Conservation (phyloP, 2,113 vertebrate species). For the Helogale parvula region DNA sequence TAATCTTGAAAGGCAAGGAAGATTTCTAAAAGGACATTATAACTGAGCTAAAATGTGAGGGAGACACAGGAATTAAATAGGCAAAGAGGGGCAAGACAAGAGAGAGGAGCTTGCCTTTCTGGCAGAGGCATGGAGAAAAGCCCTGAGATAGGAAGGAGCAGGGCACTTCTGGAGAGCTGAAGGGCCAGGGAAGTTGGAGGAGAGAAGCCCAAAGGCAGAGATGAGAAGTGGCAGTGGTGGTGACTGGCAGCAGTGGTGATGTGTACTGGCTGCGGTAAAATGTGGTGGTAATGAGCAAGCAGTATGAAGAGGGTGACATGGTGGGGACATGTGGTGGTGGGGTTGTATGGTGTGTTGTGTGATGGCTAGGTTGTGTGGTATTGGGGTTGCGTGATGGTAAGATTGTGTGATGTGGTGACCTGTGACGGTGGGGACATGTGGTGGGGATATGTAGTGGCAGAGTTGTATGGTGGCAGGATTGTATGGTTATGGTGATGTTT, state of each 20-base stretch:
- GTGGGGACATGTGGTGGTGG: background rate
- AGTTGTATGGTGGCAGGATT: background rate
- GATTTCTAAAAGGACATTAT: background rate
- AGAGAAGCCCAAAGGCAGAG: background rate
- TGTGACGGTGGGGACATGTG: too few relatives aligned
- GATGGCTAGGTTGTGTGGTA: background rate
- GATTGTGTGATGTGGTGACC: background rate
- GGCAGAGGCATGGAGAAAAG: background rate
- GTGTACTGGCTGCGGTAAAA: too few relatives aligned
- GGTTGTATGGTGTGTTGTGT: background rate
- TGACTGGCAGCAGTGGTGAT: background rate
- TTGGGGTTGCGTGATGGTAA: too few relatives aligned
- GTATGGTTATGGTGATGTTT: background rate
- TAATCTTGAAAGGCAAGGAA: background rate
- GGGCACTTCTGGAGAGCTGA: background rate
- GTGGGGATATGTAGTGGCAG: background rate
- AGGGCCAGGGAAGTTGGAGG: background rate
- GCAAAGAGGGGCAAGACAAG: background rate
- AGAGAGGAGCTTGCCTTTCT: background rate
- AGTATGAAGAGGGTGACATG: background rate
- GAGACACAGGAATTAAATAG: background rate
- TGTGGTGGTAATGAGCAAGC: background rate
- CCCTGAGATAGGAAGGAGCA: too few relatives aligned
- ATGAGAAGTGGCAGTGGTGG: background rate
- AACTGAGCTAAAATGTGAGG: background rate